Base-by-base conservation (phyloP, 1,140 invertebrate species). In the Drosophila lowei region DNA sequence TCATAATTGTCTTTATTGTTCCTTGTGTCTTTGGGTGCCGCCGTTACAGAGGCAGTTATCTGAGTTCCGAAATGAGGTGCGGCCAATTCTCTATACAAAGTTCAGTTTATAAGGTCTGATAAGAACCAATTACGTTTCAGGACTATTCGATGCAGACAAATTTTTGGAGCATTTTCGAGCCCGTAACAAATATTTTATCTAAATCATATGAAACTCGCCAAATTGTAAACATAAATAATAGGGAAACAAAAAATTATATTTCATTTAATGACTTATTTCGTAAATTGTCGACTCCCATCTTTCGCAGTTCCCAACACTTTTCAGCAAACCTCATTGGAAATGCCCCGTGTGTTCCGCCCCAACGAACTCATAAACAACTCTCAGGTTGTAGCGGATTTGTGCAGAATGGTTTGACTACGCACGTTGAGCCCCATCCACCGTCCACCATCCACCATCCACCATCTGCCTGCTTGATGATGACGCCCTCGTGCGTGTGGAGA, bases 301-400 rank as follows among this genome's bases (percentile, higher is more conserved):
- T 16, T 61, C 67, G 48, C 57, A 62, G 53, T 62, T 70, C 30
- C 63, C 56, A 67, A 67, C 67, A 56, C 50, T 67, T 42, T 76
- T 56, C 18, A 42, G 42, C 52, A 48, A 13, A 41, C 62, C 72
- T 61, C 63, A 75, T 76, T 75, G 63, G 18, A 38, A 54, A 67
- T 68, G 70, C 75, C 50, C 49, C 47, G 60, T 68, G 59, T 48
- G 63, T 56, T 74, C 76, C 61, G 62, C 55, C 77, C 63, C 67
- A 46, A 46, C 64, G 73, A 80, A 67, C 77, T 54, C 77, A 48
- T 80, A 80, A 80, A 80, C 55, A 53, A 56, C 65, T 72, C 66
- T 34, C 77, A 56, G 56, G 65, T 67, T 53, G 64, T 9, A 38
- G 43, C 49, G 54, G 73, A 77, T 54, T 58, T 77, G 49, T 58